Evolutionary conservation across 2,797 vertebrate species (phyloP).

Genomic region (Eulemur albifrons): DNA sequence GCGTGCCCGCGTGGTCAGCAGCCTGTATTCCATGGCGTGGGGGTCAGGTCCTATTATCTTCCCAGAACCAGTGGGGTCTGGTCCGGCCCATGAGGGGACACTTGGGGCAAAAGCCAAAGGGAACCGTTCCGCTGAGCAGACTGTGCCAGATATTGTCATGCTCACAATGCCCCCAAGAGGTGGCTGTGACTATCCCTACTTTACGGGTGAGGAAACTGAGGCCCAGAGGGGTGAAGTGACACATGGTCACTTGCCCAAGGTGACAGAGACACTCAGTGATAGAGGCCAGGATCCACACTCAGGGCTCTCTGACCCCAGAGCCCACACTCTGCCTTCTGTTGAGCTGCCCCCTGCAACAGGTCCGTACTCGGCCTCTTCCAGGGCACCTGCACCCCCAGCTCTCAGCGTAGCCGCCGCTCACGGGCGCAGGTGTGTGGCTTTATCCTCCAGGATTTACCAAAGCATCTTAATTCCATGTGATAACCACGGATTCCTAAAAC

Average conservation of each 20-base stretch:
- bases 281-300: background rate
- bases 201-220: background rate
- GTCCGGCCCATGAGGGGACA: background rate
- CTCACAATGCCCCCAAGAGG: background rate
- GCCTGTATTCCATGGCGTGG: no score
- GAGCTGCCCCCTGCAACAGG: background rate
- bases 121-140: background rate
- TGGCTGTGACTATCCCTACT: background rate
- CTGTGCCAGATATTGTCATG: no score
- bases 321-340: background rate
- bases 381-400: accelerated
- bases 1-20: no score
- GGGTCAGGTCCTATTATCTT: background rate
- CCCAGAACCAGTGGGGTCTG: background rate
- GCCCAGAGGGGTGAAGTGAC: background rate
- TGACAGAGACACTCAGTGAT: background rate
- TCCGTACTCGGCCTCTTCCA: background rate
- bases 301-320: background rate
- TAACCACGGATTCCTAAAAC: background rate
- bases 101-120: no score
- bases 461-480: background rate
- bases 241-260: background rate
- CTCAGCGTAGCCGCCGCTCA: background rate
- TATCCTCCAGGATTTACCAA: background rate
- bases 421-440: accelerated